A percentile compares a stretch with the other conserved stretches of the same genome.
Evolutionary conservation across 2,888 invertebrate species (phyloP).

Genomic region (Agrotis segetum): DNA sequence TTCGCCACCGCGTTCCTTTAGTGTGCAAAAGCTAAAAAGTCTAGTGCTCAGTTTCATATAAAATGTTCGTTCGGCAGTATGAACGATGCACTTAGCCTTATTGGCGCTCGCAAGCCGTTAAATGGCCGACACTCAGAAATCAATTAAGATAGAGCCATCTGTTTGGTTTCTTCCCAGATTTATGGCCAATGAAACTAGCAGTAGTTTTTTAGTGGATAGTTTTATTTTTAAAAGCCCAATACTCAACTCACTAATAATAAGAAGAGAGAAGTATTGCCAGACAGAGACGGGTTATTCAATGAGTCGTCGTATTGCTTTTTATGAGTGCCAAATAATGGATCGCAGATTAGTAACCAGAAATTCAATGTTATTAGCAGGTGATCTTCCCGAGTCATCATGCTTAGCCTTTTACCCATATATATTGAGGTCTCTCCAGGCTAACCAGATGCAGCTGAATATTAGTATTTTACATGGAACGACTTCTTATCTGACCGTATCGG

Average conservation of each 20-base stretch:
- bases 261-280: too few relatives aligned
- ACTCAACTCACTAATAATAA: too few relatives aligned
- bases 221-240: constrained; percentile 9
- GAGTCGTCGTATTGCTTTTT: neutral
- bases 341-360: neutral
- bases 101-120: constrained; percentile 43
- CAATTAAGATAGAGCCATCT: constrained; percentile 55
- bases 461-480: too few relatives aligned
- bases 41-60: constrained; percentile 45
- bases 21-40: constrained; percentile 3
- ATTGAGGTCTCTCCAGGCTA: too few relatives aligned
- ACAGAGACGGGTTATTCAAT: too few relatives aligned
- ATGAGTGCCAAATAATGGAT: neutral
- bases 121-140: constrained; percentile 54
- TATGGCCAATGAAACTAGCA: constrained; percentile 21
- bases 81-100: constrained; percentile 54
- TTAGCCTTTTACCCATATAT: too few relatives aligned
- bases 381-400: neutral
- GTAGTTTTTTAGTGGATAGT: neutral
- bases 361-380: neutral
- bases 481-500: too few relatives aligned
- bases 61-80: constrained; percentile 27
- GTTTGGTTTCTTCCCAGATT: constrained; percentile 15
- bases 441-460: too few relatives aligned
- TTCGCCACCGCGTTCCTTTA: neutral